Percentiles rank a stretch among this genome's conserved stretches.
Evolutionary conservation across 2,113 vertebrate species (phyloP).

Genomic region (Polypterus bichir): DNA sequence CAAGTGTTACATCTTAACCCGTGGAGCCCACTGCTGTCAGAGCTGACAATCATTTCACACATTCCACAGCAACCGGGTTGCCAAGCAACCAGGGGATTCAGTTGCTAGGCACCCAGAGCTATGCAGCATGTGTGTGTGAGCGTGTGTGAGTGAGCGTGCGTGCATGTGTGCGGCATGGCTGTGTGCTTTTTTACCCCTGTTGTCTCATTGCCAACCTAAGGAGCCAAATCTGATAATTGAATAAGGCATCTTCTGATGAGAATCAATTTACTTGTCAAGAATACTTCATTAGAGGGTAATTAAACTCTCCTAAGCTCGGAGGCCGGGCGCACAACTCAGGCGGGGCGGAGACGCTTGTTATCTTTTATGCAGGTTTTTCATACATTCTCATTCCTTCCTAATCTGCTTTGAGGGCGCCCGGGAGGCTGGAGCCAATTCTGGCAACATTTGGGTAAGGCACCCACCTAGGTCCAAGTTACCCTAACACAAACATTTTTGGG

Average conservation of each 20-base stretch:
- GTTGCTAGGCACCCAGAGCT: constrained; percentile 64
- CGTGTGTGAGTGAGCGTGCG: too few species aligned
- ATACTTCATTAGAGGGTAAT: neutral
- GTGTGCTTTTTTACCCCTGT: neutral
- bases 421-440: too few species aligned
- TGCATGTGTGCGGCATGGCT: constrained; percentile 41
- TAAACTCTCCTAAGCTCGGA: neutral
- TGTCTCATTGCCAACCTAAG: neutral
- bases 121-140: constrained; percentile 51
- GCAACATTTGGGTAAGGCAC: too few species aligned
- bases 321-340: neutral
- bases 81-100: constrained; percentile 53
- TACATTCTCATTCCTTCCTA: too few species aligned
- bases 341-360: too few species aligned
- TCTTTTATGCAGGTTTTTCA: too few species aligned
- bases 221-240: neutral
- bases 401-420: too few species aligned
- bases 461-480: too few species aligned
- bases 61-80: constrained; percentile 63
- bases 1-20: constrained; percentile 49
- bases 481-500: too few species aligned
- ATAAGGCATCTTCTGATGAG: neutral
- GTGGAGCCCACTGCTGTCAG: constrained; percentile 41
- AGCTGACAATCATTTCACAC: constrained; percentile 60
- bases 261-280: neutral